Conservation (phyloP, 2,888 invertebrate species). For the Macaria liturata region DNA sequence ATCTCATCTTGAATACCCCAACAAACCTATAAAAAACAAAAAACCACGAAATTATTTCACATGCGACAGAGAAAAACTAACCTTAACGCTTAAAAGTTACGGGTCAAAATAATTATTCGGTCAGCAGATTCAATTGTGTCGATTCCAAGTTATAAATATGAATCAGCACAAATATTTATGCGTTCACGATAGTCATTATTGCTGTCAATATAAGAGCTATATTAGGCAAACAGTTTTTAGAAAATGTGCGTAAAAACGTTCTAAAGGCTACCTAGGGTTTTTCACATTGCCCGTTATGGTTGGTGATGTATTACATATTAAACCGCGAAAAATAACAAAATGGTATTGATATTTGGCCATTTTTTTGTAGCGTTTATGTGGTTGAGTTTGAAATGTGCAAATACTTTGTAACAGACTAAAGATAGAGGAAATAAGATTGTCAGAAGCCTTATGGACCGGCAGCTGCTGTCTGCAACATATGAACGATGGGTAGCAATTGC, state of each 20-base stretch:
- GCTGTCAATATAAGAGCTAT: slow-evolving; percentile 27
- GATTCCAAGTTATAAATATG: slow-evolving; percentile 46
- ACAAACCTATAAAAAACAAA: slow-evolving; percentile 46
- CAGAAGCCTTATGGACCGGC: too few species aligned
- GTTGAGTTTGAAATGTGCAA: too few species aligned
- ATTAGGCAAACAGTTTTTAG: slow-evolving; percentile 27
- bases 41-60: slow-evolving; percentile 23
- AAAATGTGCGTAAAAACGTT: slow-evolving; percentile 18
- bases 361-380: background rate
- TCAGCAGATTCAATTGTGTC: slow-evolving; percentile 31
- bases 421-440: too few species aligned
- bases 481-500: too few species aligned
- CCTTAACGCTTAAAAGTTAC: slow-evolving; percentile 18
- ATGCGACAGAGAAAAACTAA: background rate
- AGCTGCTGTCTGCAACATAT: too few species aligned
- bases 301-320: slow-evolving; percentile 27
- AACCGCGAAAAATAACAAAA: slow-evolving; percentile 16
- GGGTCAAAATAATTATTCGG: slow-evolving; percentile 7
- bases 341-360: background rate
- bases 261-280: slow-evolving; percentile 35
- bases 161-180: slow-evolving; percentile 38
- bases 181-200: slow-evolving; percentile 34
- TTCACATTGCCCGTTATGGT: slow-evolving; percentile 32
- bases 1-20: slow-evolving; percentile 46
- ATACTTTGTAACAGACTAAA: too few species aligned